phyloP scores from a whole-genome alignment of 2,797 vertebrate genomes.

The Rallus crepitans region DNA sequence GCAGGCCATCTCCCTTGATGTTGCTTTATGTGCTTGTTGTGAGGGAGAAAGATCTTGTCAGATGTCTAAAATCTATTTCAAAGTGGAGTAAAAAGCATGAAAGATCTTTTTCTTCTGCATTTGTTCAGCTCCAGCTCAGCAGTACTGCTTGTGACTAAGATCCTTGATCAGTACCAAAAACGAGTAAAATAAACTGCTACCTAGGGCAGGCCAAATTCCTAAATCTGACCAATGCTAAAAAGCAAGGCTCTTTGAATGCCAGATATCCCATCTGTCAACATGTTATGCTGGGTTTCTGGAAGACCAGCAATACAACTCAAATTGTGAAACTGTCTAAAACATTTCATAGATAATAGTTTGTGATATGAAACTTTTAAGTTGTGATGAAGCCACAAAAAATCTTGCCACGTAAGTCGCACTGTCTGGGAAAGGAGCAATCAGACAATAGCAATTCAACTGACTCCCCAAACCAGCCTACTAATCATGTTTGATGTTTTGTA shows the following conservation, averaged over 20 bases:
- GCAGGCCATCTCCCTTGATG: not conserved
- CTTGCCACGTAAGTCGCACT: accelerated
- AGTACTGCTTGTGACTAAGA: not conserved
- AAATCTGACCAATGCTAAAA: not conserved
- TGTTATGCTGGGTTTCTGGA: not conserved
- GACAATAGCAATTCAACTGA: not conserved
- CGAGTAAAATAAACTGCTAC: not conserved
- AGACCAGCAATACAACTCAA: not conserved
- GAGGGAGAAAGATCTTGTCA: not conserved
- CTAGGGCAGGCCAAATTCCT: not conserved
- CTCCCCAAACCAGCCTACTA: not conserved
- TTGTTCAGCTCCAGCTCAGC: not conserved
- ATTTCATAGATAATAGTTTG: not conserved
- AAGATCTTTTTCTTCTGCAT: not conserved
- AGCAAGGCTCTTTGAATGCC: not conserved
- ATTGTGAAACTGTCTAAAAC: not conserved
- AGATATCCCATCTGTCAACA: not conserved
- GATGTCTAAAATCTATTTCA: not conserved
- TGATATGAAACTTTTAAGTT: not conserved
- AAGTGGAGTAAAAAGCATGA: not conserved
- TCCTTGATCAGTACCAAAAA: not conserved
- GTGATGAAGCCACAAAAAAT: not conserved
- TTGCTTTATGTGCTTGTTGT: not conserved
- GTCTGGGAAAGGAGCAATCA: not conserved
- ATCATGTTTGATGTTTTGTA: not conserved